Evolutionary conservation across 1,140 invertebrate genomes (phyloP), one percentile per base, ranked within the genome.

Genomic region (Temnothorax nylanderi): DNA sequence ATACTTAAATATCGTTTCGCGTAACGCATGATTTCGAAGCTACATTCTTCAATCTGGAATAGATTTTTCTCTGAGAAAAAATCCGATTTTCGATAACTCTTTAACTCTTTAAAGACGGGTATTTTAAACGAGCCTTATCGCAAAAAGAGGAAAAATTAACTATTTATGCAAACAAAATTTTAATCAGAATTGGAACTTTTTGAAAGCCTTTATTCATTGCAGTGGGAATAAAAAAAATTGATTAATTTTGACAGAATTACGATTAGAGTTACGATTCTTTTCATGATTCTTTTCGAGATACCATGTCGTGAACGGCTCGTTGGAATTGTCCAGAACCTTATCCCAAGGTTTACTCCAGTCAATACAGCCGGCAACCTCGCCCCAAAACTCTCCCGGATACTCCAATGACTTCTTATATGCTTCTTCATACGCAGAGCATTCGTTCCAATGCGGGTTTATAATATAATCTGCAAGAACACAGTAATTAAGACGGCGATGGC

Each of bases 271-370:
- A 51, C 49, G 49, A 56, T 69, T 69, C 21, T 47, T 21, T 21
- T 65, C 78, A 75, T 26, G 26, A 78, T 49, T 60, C 0, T 60
- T 1, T 49, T 74, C 1, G 37, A 26, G 4, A 26, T 96, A 98
- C 99, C 98, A 99, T 97, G 98, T 98, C 11, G 98, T 98, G 90
- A 98, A 98, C 1, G 98, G 98, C 32, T 97, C 96, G 91, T 98
- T 97, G 16, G 96, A 97, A 90, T 98, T 97, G 91, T 99, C 98
- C 75, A 99, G 90, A 5, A 99, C 98, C 93, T 97, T 97, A 4
- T 97, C 95, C 98, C 98, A 99, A 0, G 97, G 97, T 90, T 97
- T 98, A 21, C 96, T 96, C 98, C 99, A 99, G 32, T 97, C 96
- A 0, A 99, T 92, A 77, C 96, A 95, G 3, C 97, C 87, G 0